Base-by-base conservation (phyloP, 2,888 invertebrate species). In the Hydraecia micacea region DNA sequence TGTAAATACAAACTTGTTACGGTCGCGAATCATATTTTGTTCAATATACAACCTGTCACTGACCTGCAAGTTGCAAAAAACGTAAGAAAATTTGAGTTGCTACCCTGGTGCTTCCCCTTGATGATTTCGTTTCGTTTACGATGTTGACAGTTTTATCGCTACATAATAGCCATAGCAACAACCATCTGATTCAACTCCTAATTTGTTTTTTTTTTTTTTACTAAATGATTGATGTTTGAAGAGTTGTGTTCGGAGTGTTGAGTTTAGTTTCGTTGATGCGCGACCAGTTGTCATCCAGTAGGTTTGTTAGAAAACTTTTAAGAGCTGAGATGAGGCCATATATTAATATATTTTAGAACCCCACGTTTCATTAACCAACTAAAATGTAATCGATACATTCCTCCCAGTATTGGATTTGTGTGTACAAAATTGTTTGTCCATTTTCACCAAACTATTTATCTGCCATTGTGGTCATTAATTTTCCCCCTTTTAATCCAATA, bases 291-390 rank as follows among this genome's bases (percentile, higher is more conserved):
- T 93, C 96, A 95, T 96, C 96, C 94, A 94, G 94, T 95, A 94
- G 94, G 94, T 96, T 96, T 96, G 90, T 95, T 92, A 93, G 89
- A 92, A 96, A 96, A 95, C 95, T 95, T 95, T 94, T 80, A 80
- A 84, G 89, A 93, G 94, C 96, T 95, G 95, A 86, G 96, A 96
- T 96, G 96, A 95, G 94, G 95, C 94, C 92, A 91, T 91, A 77
- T 80, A 79, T 70, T 76, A 82, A 80, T 87, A 79, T 87, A 85
- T 85, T 87, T 88, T 86, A 89, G 81, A 85, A 85, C 75, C 80
- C 82, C 80, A 79, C 74, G 77, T 81, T 76, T 86, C 79, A 79
- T 78, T 73, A 80, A 85, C 77, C 82, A 67, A 67, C 62, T 74
- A 77, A 77, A 84, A 86, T 88, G 83, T 88, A 91, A 92, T 89